Percentiles rank a stretch among this genome's conserved stretches.
Conservation (phyloP, 2,888 invertebrate genomes). For the Acronicta aceris region DNA sequence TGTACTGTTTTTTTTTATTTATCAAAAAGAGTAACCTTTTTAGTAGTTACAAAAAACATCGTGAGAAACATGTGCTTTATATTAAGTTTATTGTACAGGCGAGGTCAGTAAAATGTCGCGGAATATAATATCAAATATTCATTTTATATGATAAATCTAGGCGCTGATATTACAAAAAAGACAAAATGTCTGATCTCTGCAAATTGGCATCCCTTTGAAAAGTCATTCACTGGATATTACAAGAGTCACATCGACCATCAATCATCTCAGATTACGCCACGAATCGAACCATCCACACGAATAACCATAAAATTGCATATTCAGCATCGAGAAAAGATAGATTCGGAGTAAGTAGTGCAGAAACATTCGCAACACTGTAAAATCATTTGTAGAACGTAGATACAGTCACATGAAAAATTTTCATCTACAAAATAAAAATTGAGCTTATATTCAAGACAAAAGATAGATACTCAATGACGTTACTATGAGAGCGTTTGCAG, state of each 20-base stretch:
- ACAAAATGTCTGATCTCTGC: slow-evolving; percentile 54
- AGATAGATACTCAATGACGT: slow-evolving; percentile 64
- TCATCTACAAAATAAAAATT: slow-evolving; percentile 67
- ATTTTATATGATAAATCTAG: slow-evolving; percentile 27
- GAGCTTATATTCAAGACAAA: slow-evolving; percentile 69
- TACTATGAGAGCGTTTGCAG: slow-evolving; percentile 50
- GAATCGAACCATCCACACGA: slow-evolving; percentile 76
- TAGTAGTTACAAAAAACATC: slow-evolving; percentile 72
- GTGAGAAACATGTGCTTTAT: slow-evolving; percentile 66
- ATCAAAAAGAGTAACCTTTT: slow-evolving; percentile 82
- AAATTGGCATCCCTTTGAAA: slow-evolving; percentile 69
- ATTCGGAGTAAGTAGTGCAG: slow-evolving; percentile 75
- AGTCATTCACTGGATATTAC: slow-evolving; percentile 74
- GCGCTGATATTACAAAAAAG: slow-evolving; percentile 38
- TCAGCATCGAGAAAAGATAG: slow-evolving; percentile 73
- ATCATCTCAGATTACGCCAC: slow-evolving; percentile 78
- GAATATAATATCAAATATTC: slow-evolving; percentile 19
- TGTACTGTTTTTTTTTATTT: slow-evolving; percentile 79
- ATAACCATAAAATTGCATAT: slow-evolving; percentile 80
- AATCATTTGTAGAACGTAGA: slow-evolving; percentile 74
- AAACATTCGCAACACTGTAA: slow-evolving; percentile 72
- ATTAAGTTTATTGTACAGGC: slow-evolving; percentile 46
- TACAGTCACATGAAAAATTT: slow-evolving; percentile 63
- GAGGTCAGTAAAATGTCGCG: slow-evolving; percentile 47
- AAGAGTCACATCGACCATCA: slow-evolving; percentile 72